A percentile compares a stretch with the other conserved stretches of the same genome.
phyloP scores from a whole-genome alignment of 2,113 vertebrate genomes.

The Hymenochirus boettgeri region DNA sequence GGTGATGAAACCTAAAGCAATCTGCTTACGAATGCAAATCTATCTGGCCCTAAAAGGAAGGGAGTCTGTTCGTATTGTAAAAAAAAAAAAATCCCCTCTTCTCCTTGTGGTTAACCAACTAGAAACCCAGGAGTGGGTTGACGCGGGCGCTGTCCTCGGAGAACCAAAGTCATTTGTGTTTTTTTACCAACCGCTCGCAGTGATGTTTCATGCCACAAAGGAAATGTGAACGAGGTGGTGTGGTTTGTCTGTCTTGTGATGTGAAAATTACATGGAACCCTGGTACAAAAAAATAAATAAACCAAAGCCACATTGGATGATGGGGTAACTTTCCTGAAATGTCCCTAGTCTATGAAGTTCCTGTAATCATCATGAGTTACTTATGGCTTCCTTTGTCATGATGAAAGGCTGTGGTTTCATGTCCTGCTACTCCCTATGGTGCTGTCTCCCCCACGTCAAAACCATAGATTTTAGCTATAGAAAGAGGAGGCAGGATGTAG shows the following conservation, averaged over 20 bases:
- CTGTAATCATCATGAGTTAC: background rate
- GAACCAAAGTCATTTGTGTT: background rate
- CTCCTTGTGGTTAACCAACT: slow-evolving; percentile 17
- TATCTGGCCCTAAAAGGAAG: background rate
- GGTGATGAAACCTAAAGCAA: too few relatives aligned
- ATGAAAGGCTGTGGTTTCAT: too few relatives aligned
- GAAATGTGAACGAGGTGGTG: slow-evolving; percentile 8
- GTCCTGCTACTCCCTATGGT: too few relatives aligned
- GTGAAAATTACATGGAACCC: background rate
- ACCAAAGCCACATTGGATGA: background rate
- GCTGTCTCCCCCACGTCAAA: too few relatives aligned
- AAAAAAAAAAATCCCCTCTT: too few relatives aligned
- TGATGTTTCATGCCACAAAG: background rate
- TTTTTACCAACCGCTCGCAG: background rate
- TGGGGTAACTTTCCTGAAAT: background rate
- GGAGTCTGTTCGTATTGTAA: background rate
- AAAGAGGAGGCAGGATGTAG: too few relatives aligned
- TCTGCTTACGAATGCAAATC: slow-evolving; percentile 1
- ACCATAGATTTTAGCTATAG: too few relatives aligned
- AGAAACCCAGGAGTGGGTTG: slow-evolving; percentile 11
- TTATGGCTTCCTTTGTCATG: too few relatives aligned
- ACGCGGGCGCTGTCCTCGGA: background rate
- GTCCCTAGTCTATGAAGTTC: background rate
- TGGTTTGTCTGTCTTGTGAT: background rate
- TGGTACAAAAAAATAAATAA: background rate